A percentile compares a stretch with the other conserved stretches of the same genome.
phyloP scores from a whole-genome alignment of 2,797 vertebrate genomes.

The Argentina silus region DNA sequence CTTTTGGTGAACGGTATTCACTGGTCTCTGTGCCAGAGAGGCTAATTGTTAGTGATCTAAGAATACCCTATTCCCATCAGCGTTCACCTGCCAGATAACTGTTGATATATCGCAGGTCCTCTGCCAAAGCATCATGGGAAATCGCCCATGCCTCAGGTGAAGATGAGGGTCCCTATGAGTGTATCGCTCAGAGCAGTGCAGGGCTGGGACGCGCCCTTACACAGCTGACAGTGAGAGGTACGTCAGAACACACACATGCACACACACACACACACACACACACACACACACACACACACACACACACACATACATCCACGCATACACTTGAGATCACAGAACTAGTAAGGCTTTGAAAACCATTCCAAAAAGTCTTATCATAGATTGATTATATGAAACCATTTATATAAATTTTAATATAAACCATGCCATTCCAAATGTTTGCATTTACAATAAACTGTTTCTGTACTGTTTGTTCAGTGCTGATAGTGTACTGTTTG shows the following conservation, averaged over 20 bases:
- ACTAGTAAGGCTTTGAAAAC: constrained; percentile 42
- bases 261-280: neutral
- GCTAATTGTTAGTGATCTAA: constrained; percentile 39
- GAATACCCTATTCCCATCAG: constrained; percentile 34
- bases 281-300: neutral
- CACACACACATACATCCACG: neutral
- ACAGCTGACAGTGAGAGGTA: constrained; percentile 86
- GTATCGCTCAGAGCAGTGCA: constrained; percentile 80
- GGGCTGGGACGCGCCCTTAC: constrained; percentile 80
- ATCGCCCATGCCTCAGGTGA: constrained; percentile 77
- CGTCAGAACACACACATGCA: constrained; percentile 11
- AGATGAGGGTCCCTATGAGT: constrained; percentile 88
- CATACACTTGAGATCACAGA: constrained; percentile 24
- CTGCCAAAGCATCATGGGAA: constrained; percentile 86
- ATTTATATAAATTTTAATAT: constrained; percentile 22
- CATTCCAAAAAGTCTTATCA: constrained; percentile 36
- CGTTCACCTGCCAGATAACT: constrained; percentile 27
- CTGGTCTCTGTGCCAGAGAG: constrained; percentile 11
- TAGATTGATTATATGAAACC: constrained; percentile 28
- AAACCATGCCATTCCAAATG: constrained; percentile 50
- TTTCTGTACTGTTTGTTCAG: constrained; percentile 37
- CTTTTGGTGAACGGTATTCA: constrained; percentile 49
- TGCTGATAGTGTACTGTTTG: constrained; percentile 33
- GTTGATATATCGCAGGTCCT: constrained; percentile 72
- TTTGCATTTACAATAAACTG: constrained; percentile 51